Conservation (phyloP, 2,113 vertebrate genomes). For the cattle (Bos taurus) region ARS-UCD2.0 NC_037342.1:31536501-31537000, state of each 20-base stretch:
- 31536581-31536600: neutral
- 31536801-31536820: accelerated
- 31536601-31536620: neutral
- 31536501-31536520: neutral
- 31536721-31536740: neutral
- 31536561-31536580: neutral
- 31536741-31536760: neutral
- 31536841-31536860: neutral
- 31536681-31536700: neutral
- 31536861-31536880: neutral
- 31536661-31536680: neutral
- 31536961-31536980: accelerated
- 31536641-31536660: too few relatives aligned
- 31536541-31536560: neutral
- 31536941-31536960: accelerated
- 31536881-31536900: neutral
- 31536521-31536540: neutral
- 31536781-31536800: neutral
- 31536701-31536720: accelerated
- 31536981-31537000: neutral
- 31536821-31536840: neutral
- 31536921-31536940: neutral
- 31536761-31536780: neutral
- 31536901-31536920: neutral
- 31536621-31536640: neutral